phyloP scores from a whole-genome alignment of 2,888 invertebrate species.

The Agrochola lychnidis region DNA sequence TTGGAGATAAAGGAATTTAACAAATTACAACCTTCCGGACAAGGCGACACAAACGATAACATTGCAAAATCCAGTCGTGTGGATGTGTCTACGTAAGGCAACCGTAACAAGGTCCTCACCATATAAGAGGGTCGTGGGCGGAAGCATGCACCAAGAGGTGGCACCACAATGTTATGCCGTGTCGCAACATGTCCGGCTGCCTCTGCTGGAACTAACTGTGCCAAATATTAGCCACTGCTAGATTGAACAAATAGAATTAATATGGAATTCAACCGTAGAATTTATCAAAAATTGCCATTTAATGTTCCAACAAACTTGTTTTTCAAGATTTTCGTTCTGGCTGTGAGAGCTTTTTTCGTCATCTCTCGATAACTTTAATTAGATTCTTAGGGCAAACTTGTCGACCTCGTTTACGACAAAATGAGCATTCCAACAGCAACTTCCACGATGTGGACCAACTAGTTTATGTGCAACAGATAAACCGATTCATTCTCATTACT shows the following conservation, averaged over 20 bases:
- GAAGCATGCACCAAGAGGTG: constrained; percentile 78
- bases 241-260: constrained; percentile 5
- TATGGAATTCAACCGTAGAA: constrained; percentile 14
- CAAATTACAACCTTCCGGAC: constrained; percentile 72
- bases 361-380: constrained; percentile 67
- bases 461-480: constrained; percentile 59
- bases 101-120: constrained; percentile 83
- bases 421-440: constrained; percentile 57
- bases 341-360: constrained; percentile 57
- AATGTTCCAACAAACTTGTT: constrained; percentile 45
- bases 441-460: constrained; percentile 56
- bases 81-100: constrained; percentile 79
- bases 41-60: constrained; percentile 73
- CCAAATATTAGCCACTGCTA: constrained; percentile 33
- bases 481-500: constrained; percentile 48
- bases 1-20: constrained; percentile 79
- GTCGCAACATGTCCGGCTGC: constrained; percentile 71
- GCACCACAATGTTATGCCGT: constrained; percentile 66
- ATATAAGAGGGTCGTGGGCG: constrained; percentile 84
- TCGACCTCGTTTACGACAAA: constrained; percentile 70
- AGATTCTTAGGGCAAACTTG: constrained; percentile 72
- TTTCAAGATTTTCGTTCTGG: constrained; percentile 43
- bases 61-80: constrained; percentile 76
- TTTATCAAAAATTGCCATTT: constrained; percentile 29
- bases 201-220: constrained; percentile 56